Evolutionary conservation across 2,797 vertebrate genomes (phyloP), one percentile per base, ranked within the genome.

Genomic region (Silurus aristotelis): DNA sequence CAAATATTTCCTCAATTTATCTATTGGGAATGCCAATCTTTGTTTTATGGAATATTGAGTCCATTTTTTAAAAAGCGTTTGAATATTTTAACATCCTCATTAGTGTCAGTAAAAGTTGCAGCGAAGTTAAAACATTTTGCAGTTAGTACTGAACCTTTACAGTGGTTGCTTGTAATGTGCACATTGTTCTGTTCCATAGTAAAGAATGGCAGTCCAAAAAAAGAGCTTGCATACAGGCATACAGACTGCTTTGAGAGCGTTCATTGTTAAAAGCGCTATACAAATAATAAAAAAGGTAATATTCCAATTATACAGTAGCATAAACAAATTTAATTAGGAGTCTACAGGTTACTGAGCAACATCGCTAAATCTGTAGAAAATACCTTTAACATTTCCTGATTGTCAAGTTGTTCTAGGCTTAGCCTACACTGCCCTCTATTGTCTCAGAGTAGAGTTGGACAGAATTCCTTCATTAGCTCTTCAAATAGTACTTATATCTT

Each of bases 391-490:
- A 13, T 52, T 75, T 82, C 6, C 25, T 7, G 89, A 90, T 89
- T 90, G 87, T 89, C 83, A 73, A 61, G 55, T 52, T 52, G 43
- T 55, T 43, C 25, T 80, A 43, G 52, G 80, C 61, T 89, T 85
- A 71, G 79, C 82, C 80, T 87, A 83, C 80, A 88, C 90, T 90
- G 91, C 90, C 92, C 88, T 87, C 92, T 91, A 52, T 77, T 90
- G 92, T 46, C 82, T 81, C 15, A 72, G 58, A 70, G 20, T 63
- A 68, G 75, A 70, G 25, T 52, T 84, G n/a, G 31, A 70, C n/a
- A 72, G 56, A 77, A 71, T 48, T 61, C 46, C 76, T 6, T 10
- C 55, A 61, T 25, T 13, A 68, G 25, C 43, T 22, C 6, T 22
- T 68, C 22, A 64, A 15, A 83, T 48, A 79, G 46, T 22, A 64